phyloP scores from a whole-genome alignment of 2,113 vertebrate genomes.

The Agapornis roseicollis region DNA sequence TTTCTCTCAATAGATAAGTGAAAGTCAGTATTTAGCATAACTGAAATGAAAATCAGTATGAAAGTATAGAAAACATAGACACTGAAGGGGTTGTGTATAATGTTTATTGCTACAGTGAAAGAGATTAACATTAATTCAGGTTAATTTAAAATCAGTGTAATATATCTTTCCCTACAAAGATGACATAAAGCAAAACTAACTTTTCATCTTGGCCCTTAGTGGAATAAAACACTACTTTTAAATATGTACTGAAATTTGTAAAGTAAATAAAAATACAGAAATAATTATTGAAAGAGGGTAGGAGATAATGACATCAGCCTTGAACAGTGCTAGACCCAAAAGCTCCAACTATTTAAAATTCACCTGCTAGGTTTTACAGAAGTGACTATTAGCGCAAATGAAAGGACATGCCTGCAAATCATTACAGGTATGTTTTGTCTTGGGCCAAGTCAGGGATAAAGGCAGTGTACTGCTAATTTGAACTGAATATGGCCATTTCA shows the following conservation, averaged over 20 bases:
- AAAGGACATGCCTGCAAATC: neutral
- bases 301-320: neutral
- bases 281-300: neutral
- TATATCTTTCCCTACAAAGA: neutral
- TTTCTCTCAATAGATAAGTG: neutral
- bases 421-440: neutral
- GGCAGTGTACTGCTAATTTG: neutral
- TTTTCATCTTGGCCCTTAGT: neutral
- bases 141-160: neutral
- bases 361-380: neutral
- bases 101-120: neutral
- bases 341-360: neutral
- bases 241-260: neutral
- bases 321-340: neutral
- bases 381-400: neutral
- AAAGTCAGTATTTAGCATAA: neutral
- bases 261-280: neutral
- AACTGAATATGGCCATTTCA: neutral
- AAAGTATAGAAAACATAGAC: neutral
- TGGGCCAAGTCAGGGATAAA: neutral
- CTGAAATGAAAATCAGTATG: neutral
- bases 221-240: neutral
- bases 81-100: neutral
- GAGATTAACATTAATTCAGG: neutral
- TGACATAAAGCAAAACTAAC: neutral